Base-by-base conservation (phyloP, 2,797 vertebrate species). In the Hylomyscus alleni region DNA sequence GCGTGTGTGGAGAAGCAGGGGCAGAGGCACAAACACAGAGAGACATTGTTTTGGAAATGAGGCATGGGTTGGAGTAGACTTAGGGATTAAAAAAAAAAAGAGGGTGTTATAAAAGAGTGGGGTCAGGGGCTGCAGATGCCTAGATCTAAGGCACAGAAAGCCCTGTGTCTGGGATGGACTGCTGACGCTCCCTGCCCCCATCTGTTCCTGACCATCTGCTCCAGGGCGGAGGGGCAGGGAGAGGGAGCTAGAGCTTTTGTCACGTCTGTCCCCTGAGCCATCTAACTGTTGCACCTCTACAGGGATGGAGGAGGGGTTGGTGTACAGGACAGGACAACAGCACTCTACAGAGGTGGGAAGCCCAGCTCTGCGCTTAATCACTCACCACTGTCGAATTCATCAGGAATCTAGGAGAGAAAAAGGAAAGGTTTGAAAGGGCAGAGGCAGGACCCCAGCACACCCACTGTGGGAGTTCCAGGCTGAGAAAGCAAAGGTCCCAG, bases 331-430 rank as follows among this genome's bases (percentile, higher is more conserved):
- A 77, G 77, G 81, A 65, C 29, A 37, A 72, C 15, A 40, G 44
- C 44, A 19, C 62, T 50, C 47, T 58, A 50, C 87, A 96, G 50
- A 40, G n/a, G 1, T 0, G 3, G 60, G 54, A 75, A 14, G 2
- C 13, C 20, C 20, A 7, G 11, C 80, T 80, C 60, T 56, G 40
- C 19, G 67, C 3, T 29, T 62, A 34, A 31, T 93, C 93, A 99
- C 99, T 99, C 98, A 99, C 99, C 99, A 56, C 97, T 98, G 98
- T 99, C 99, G 65, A 99, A 99, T 97, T 99, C 99, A 81, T 99
- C 99, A 0, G 99, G 99, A 97, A 99, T 99, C 99, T 99, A 98
- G 34, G 95, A 83, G 95, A 72, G 40, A 95, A 34, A 80, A 94
- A 78, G n/a, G 15, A 34, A 96, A 72, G 52, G 69, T 90, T 95